Conservation (phyloP, 2,797 vertebrate genomes). For the Myripristis jacobus region DNA sequence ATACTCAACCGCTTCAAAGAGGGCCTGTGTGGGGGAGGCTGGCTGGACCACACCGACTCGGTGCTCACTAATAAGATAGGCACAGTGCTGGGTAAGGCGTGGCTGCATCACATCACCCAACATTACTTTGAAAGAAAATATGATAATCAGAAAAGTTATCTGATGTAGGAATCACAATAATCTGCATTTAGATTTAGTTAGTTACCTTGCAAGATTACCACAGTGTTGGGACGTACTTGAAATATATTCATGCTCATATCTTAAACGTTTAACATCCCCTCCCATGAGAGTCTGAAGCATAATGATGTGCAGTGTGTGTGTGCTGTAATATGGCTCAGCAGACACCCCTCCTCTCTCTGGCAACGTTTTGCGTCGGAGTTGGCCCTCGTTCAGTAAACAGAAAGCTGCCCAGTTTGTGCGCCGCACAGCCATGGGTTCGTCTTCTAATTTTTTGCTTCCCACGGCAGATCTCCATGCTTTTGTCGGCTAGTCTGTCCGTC, state of each 20-base stretch:
- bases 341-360: conserved; percentile 69
- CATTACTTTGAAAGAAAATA: too few relatives aligned
- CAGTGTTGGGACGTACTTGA: too few relatives aligned
- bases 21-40: conserved; percentile 94
- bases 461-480: background rate
- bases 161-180: too few relatives aligned
- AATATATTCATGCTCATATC: too few relatives aligned
- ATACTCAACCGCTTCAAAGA: conserved; percentile 96
- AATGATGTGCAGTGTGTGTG: conserved; percentile 40
- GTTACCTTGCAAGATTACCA: too few relatives aligned
- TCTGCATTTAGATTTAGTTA: too few relatives aligned
- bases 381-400: conserved; percentile 75
- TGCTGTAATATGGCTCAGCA: conserved; percentile 69
- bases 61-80: conserved; percentile 98
- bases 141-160: too few relatives aligned
- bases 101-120: background rate
- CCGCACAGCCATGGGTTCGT: conserved; percentile 75
- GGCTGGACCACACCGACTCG: conserved; percentile 98
- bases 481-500: background rate
- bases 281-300: background rate
- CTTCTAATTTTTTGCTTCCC: conserved; percentile 44
- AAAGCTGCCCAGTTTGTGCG: conserved; percentile 75
- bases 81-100: conserved; percentile 91
- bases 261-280: background rate
- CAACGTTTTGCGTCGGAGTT: conserved; percentile 68